phyloP scores from a whole-genome alignment of 2,797 vertebrate genomes.

The Cheirogaleus major region DNA sequence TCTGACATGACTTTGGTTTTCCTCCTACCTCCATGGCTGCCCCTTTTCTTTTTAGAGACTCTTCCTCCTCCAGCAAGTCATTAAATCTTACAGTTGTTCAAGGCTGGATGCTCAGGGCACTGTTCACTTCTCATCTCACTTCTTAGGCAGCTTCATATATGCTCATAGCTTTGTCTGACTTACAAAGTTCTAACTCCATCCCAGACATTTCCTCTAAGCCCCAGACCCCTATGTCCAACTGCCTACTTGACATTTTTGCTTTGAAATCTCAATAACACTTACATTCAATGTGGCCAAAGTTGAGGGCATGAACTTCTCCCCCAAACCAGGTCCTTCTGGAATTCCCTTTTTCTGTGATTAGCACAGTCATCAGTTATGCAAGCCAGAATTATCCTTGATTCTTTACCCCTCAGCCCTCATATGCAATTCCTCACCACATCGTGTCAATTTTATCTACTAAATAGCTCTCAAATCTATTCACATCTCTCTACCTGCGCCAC shows the following conservation, averaged over 20 bases:
- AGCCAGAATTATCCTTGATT: not conserved
- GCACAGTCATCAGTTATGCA: not conserved
- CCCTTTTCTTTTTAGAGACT: not conserved
- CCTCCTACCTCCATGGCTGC: not conserved
- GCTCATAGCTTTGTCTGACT: conserved; percentile 7
- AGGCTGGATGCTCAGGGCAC: not conserved
- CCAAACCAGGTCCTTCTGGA: not conserved
- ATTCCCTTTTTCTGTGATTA: not conserved
- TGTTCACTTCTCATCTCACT: not conserved
- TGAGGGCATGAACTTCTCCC: not conserved
- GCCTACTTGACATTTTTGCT: not conserved
- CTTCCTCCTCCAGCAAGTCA: not conserved
- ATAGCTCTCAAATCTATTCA: not conserved
- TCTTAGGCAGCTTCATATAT: not conserved
- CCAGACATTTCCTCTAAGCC: not conserved
- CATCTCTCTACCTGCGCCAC: not conserved
- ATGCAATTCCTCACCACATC: not conserved
- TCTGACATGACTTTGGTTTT: not conserved
- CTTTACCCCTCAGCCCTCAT: not conserved
- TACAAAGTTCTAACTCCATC: not conserved
- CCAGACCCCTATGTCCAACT: not conserved
- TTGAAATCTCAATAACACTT: conserved; percentile 1
- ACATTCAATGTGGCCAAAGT: not conserved
- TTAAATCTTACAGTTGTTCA: not conserved
- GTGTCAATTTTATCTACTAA: not conserved